phyloP scores from a whole-genome alignment of 2,113 vertebrate genomes.

The Struthio camelus region DNA sequence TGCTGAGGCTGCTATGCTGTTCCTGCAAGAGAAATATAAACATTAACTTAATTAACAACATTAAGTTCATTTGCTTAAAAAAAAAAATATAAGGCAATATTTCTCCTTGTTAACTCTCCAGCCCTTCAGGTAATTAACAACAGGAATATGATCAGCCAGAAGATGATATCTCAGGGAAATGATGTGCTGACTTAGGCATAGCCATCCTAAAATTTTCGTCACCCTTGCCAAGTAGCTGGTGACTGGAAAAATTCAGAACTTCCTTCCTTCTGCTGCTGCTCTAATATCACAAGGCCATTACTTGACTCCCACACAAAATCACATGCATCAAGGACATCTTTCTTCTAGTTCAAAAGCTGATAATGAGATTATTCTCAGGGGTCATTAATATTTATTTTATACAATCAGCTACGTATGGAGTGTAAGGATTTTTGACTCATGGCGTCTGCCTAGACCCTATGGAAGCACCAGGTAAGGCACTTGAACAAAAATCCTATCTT shows the following conservation, averaged over 20 bases:
- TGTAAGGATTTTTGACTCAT: neutral
- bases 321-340: neutral
- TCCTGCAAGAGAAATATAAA: conserved; percentile 76
- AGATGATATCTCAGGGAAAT: neutral
- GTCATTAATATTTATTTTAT: neutral
- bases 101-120: neutral
- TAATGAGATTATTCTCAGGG: neutral
- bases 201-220: neutral
- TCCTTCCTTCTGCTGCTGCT: neutral
- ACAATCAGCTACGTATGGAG: neutral
- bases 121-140: neutral
- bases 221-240: neutral
- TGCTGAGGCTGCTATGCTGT: conserved; percentile 95
- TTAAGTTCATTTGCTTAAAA: neutral
- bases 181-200: neutral
- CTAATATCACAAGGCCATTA: neutral
- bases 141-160: neutral
- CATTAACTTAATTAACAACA: neutral
- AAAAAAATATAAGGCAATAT: neutral
- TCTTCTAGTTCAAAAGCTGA: neutral
- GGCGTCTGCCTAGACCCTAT: neutral
- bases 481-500: neutral
- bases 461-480: neutral
- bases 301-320: neutral
- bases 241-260: neutral